These are phyloP conservation scores for Melanostigma gelatinosum DNA, from an alignment of 2,113 vertebrate genomes.

Conservation along the genomic window DNA sequence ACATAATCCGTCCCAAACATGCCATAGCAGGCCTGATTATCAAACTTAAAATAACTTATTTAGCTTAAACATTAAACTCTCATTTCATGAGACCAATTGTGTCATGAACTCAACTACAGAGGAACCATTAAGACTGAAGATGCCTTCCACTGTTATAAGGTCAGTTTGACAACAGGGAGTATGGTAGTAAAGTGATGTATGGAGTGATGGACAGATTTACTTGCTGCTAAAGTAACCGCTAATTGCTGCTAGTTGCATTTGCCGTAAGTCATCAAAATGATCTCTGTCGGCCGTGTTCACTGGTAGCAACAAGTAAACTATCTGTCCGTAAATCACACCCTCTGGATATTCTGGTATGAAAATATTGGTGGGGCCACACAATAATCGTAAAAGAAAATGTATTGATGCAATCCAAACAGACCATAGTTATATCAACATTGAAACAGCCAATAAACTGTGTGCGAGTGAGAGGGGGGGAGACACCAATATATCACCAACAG, in stretches of 20 bases:
- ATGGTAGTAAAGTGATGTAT: too few relatives aligned
- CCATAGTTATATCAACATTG: too few relatives aligned
- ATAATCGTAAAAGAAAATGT: too few relatives aligned
- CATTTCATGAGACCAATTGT: neutral
- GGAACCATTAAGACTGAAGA: neutral
- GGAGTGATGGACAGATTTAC: neutral
- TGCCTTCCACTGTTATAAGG: neutral
- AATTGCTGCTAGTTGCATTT: neutral
- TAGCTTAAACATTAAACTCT: too few relatives aligned
- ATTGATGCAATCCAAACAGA: too few relatives aligned
- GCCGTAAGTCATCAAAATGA: neutral
- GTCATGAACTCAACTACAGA: neutral
- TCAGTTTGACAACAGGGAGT: too few relatives aligned
- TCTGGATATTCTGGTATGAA: neutral
- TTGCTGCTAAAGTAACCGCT: neutral
- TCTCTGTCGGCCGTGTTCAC: neutral
- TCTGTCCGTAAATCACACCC: neutral
- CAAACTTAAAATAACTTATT: too few relatives aligned
- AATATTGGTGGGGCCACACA: too few relatives aligned
- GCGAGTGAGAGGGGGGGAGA: too few relatives aligned
- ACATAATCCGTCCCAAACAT: neutral
- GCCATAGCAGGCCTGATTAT: too few relatives aligned
- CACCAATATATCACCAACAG: neutral
- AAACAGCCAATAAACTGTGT: too few relatives aligned
- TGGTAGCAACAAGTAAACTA: neutral